These are phyloP conservation scores for Podilymbus podiceps DNA, from an alignment of 2,113 vertebrate genomes.

Conservation along the genomic window DNA sequence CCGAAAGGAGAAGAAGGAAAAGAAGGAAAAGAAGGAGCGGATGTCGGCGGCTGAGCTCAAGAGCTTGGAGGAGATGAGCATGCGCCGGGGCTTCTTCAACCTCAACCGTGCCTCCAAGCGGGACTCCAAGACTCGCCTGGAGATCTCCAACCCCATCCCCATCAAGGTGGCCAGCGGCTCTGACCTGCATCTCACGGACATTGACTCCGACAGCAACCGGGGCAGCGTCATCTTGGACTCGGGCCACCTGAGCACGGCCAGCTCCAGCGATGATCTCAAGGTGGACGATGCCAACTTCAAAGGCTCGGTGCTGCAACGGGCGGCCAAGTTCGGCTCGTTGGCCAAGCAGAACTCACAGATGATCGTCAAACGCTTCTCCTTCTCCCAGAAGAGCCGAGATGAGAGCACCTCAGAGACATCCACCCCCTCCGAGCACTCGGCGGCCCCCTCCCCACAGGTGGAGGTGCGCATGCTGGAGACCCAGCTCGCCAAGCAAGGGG, in stretches of 20 bases:
- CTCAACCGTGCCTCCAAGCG: constrained; percentile 88
- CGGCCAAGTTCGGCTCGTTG: constrained; percentile 86
- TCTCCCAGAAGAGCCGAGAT: constrained; percentile 83
- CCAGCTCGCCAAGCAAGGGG: constrained; percentile 63
- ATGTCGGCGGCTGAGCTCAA: constrained; percentile 92
- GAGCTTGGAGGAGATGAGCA: constrained; percentile 94
- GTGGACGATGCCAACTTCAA: constrained; percentile 78
- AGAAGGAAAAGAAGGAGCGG: constrained; percentile 93
- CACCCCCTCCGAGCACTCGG: constrained; percentile 77
- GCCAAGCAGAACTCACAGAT: constrained; percentile 84
- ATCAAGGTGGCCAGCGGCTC: constrained; percentile 89
- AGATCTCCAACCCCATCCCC: constrained; percentile 94
- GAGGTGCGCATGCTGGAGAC: constrained; percentile 73
- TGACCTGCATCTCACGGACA: constrained; percentile 83
- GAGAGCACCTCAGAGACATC: constrained; percentile 81
- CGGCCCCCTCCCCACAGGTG: constrained; percentile 78
- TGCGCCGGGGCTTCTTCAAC: constrained; percentile 91
- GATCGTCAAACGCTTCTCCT: constrained; percentile 83
- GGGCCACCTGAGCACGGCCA: constrained; percentile 76
- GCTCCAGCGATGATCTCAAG: constrained; percentile 83
- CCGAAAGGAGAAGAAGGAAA: constrained; percentile 89
- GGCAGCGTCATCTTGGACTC: constrained; percentile 78
- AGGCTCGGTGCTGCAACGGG: constrained; percentile 86
- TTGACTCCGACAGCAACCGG: constrained; percentile 81
- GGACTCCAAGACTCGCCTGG: constrained; percentile 84